A percentile compares a stretch with the other conserved stretches of the same genome.
Conservation (phyloP, 2,888 invertebrate species). For the Xestia sexstrigata region DNA sequence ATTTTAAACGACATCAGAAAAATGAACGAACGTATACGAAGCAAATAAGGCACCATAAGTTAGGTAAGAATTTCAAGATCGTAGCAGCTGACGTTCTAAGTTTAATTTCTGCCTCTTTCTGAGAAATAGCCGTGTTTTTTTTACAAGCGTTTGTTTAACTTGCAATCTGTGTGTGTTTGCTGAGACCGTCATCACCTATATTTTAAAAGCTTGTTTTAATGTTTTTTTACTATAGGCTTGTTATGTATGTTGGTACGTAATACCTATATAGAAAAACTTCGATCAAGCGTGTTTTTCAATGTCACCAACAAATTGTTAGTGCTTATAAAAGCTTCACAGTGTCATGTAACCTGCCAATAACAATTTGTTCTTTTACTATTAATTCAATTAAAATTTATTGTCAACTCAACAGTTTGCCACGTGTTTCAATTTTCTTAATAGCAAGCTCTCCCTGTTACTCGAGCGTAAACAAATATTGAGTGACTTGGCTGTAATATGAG, state of each 20-base stretch:
- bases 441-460: slow-evolving; percentile 40
- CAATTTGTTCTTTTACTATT: slow-evolving; percentile 21
- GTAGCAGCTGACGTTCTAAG: neutral
- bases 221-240: no score
- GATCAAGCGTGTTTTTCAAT: neutral
- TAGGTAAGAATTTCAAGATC: neutral
- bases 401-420: slow-evolving; percentile 31
- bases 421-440: slow-evolving; percentile 61
- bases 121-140: neutral
- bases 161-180: no score
- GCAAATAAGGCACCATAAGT: neutral
- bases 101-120: neutral
- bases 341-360: slow-evolving; percentile 21
- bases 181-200: no score
- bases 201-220: no score
- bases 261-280: neutral
- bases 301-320: neutral
- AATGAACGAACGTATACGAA: neutral
- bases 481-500: slow-evolving; percentile 18
- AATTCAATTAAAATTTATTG: slow-evolving; percentile 54
- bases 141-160: no score
- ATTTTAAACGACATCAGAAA: neutral
- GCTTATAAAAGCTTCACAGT: slow-evolving; percentile 10
- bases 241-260: neutral
- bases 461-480: slow-evolving; percentile 56